Evolutionary conservation across 2,113 vertebrate species (phyloP), one percentile per base, ranked within the genome.

Genomic region (Caloenas nicobarica): DNA sequence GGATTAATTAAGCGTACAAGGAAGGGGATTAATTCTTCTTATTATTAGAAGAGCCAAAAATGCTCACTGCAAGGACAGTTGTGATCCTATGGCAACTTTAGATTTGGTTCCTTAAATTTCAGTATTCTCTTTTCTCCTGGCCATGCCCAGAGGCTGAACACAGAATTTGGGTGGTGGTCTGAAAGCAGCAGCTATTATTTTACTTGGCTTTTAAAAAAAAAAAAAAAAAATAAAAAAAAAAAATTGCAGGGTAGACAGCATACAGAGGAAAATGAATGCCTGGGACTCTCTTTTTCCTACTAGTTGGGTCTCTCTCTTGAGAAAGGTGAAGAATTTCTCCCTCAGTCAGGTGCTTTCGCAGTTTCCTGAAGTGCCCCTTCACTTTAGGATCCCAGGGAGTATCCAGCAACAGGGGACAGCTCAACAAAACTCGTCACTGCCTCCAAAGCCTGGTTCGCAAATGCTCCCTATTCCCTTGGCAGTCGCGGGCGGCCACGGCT

Each of bases 21-120:
- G 42, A 81, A 66, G 40, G 57, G 90, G 9, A 48, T 73, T 70
- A 91, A 81, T 84, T 57, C 18, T 95, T 92, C 69, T 81, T 57
- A 71, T 78, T 71, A n/a, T 77, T 81, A 16, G 26, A 77, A 40
- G 62, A 64, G 57, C 42, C 34, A 21, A 1, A 69, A 62, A 33
- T 95, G 62, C 34, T 61, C 29, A 3, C 22, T 70, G 57, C 31
- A 72, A 64, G 71, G 69, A 24, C n/a, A 61, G 18, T 71, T 81
- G n/a, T 50, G 51, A 38, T 82, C 46, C 58, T 85, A 9, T 61
- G 44, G 54, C 34, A 57, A 25, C 53, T 94, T 81, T 48, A 29
- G 42, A 38, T 85, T 89, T 87, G 16, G 80, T 94, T 90, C 62
- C 81, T 50, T 61, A 64, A 48, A 22, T 58, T 61, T 83, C 38